These are phyloP conservation scores for Lathronympha strigana DNA, from an alignment of 2,888 invertebrate genomes.

Conservation along the genomic window DNA sequence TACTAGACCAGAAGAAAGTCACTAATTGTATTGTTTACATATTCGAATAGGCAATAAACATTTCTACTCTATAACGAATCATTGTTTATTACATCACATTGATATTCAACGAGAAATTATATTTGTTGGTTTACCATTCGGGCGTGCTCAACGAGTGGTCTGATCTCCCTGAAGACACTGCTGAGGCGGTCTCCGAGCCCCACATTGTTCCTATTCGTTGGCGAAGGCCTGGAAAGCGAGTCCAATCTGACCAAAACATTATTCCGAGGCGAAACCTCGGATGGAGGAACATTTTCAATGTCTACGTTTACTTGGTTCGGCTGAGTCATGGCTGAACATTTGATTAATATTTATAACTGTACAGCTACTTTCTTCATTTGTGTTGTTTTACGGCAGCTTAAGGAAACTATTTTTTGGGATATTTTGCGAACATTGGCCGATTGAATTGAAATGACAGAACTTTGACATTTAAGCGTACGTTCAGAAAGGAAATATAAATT, in stretches of 20 bases:
- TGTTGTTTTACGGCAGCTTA: constrained; percentile 18
- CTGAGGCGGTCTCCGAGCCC: constrained; percentile 76
- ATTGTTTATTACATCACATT: constrained; percentile 37
- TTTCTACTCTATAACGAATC: constrained; percentile 27
- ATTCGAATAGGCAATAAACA: constrained; percentile 16
- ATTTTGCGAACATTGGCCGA: constrained; percentile 36
- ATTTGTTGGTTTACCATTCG: constrained; percentile 69
- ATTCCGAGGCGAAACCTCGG: constrained; percentile 61
- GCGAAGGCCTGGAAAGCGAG: constrained; percentile 62
- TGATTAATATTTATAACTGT: constrained; percentile 29
- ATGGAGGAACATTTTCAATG: constrained; percentile 69
- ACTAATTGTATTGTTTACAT: neutral
- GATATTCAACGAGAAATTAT: neutral
- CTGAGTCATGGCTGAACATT: constrained; percentile 66
- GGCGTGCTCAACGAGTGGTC: constrained; percentile 87
- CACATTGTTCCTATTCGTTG: constrained; percentile 65
- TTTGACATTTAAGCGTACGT: constrained; percentile 27
- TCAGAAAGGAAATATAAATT: neutral
- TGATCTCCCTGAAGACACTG: constrained; percentile 85
- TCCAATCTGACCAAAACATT: constrained; percentile 68
- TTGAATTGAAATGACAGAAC: constrained; percentile 30
- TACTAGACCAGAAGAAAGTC: neutral
- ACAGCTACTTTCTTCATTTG: constrained; percentile 24
- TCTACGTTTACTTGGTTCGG: constrained; percentile 73
- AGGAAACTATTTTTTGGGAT: constrained; percentile 22